Evolutionary conservation across 2,888 invertebrate species (phyloP), one percentile per base, ranked within the genome.

Genomic region (Blastobasis lacticolella): DNA sequence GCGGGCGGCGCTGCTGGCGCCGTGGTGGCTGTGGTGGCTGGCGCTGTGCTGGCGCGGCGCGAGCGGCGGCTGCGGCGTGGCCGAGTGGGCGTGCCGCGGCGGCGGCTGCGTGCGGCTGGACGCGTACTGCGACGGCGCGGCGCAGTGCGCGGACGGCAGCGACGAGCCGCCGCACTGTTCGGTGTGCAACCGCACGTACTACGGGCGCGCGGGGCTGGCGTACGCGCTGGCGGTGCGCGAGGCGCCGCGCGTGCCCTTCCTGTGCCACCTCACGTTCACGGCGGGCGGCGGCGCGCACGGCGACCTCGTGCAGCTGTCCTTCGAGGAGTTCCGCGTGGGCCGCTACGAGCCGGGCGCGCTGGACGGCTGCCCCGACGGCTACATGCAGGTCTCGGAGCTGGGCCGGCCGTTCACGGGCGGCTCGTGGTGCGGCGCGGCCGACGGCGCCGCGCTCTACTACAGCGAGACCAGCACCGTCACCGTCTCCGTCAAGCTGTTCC

Each of bases 401-500:
- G 94, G 95, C 23, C 91, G 95, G 45, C 95, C 95, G 10, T 95
- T 95, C 85, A 95, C 95, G 38, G 96, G 95, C 46, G 96, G 96
- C 56, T 95, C 94, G 23, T 96, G 96, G 96, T 96, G 96, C 79
- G 96, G 96, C 53, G 90, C 92, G 52, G 94, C 95, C 46, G 92
- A 93, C 38, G 94, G 94, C 55, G 92, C 92, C 41, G 94, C 95
- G 53, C 92, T 95, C 51, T 96, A 95, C 82, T 96, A 95, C 89
- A 96, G 95, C 81, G 96, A 95, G 89, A 95, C 95, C 52, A 93
- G 94, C 67, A 96, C 96, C 44, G 95, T 96, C 60, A 96, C 96
- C 23, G 94, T 95, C 7, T 94, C 95, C 50, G 92, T 96, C 46
- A 93, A 94, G 75, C 89, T 95, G 78, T 94, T 92, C 86, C 92